Percentiles rank a stretch among this genome's conserved stretches.
phyloP scores from a whole-genome alignment of 30 jellyfish, hydroid and myxozoan species.

The Cassiopea andromeda region DNA sequence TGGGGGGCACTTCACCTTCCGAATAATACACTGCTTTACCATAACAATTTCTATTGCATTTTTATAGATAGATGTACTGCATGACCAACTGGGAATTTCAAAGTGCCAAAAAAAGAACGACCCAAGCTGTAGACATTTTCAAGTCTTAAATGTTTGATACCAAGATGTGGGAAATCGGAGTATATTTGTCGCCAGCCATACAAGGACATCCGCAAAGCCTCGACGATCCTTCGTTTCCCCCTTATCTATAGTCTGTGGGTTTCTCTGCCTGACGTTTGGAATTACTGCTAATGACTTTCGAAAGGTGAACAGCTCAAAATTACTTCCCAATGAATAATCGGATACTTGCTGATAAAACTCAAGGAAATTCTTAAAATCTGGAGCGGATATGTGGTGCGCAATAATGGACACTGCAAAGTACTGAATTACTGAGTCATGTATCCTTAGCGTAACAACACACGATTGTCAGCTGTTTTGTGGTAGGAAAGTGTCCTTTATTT shows the following conservation, averaged over 20 bases:
- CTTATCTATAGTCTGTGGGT: neutral
- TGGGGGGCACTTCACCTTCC: too few species aligned
- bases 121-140: too few species aligned
- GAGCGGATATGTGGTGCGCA: slow-evolving; percentile 55
- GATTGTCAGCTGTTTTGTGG: slow-evolving; percentile 28
- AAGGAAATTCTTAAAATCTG: slow-evolving; percentile 57
- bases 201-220: too few species aligned
- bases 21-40: too few species aligned
- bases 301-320: slow-evolving; percentile 4
- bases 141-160: too few species aligned
- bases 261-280: neutral
- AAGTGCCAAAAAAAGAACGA: too few species aligned
- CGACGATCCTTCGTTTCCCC: neutral
- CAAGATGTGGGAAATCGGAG: too few species aligned
- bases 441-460: neutral
- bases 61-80: too few species aligned
- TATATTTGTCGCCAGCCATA: too few species aligned
- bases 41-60: too few species aligned
- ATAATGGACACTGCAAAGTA: slow-evolving; percentile 21
- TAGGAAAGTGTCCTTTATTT: slow-evolving; percentile 1
- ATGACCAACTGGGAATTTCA: too few species aligned
- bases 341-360: slow-evolving; percentile 6
- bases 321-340: slow-evolving; percentile 9
- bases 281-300: neutral
- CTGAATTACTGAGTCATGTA: slow-evolving; percentile 25